phyloP scores from a whole-genome alignment of 2,113 vertebrate species.

The Ameiurus melas region DNA sequence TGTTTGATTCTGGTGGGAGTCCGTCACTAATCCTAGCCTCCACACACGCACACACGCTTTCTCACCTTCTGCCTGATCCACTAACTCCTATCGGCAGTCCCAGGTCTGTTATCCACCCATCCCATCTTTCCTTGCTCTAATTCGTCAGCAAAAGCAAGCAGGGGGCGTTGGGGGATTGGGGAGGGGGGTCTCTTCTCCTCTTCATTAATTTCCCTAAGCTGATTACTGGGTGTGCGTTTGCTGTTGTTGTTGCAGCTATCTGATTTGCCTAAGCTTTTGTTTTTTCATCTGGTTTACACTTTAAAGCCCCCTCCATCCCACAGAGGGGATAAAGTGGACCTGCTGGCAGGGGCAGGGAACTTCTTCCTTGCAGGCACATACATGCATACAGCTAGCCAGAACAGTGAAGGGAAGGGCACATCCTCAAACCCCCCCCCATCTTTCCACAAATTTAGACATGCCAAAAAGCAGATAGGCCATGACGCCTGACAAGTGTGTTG shows the following conservation, averaged over 20 bases:
- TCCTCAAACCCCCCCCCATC: constrained; percentile 47
- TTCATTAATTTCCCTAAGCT: constrained; percentile 99
- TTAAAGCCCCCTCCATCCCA: constrained; percentile 91
- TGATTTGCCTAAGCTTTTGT: constrained; percentile 99
- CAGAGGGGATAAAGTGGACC: constrained; percentile 7
- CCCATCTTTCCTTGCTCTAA: constrained; percentile 64
- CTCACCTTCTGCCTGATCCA: constrained; percentile 93
- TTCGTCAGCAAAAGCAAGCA: constrained; percentile 13
- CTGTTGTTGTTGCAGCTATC: constrained; percentile 95
- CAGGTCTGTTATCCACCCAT: constrained; percentile 72
- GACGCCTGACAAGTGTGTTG: constrained; percentile 46
- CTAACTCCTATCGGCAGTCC: constrained; percentile 78
- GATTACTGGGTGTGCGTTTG: constrained; percentile 94
- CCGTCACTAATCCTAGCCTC: constrained; percentile 85
- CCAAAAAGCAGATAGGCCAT: constrained; percentile 40
- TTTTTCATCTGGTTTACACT: constrained; percentile 99
- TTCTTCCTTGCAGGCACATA: constrained; percentile 49
- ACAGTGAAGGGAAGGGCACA: background rate
- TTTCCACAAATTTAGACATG: constrained; percentile 44
- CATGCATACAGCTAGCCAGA: constrained; percentile 45
- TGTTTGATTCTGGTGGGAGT: constrained; percentile 87
- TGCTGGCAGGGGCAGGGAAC: constrained; percentile 70
- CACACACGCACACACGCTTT: constrained; percentile 59
- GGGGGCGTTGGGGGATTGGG: no score
- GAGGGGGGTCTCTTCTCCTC: constrained; percentile 64